A percentile compares a stretch with the other conserved stretches of the same genome.
Conservation (phyloP, 2,888 invertebrate species). For the Pachymerium ferrugineum region DNA sequence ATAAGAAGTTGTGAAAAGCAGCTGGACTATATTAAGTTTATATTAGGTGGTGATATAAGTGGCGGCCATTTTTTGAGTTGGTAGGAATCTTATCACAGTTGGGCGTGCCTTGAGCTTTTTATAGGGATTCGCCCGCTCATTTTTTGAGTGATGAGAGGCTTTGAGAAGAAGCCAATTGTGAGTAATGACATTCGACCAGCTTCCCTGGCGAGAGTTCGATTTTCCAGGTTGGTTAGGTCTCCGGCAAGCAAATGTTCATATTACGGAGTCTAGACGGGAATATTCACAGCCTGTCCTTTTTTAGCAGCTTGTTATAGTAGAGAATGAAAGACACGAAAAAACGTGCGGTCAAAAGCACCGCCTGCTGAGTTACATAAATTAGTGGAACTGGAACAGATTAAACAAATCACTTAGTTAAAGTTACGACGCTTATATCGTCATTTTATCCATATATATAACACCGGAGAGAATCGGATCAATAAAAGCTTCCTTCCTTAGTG, state of each 20-base stretch:
- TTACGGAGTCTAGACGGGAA: conserved; percentile 1
- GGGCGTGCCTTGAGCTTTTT: not conserved
- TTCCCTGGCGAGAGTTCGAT: conserved; percentile 14
- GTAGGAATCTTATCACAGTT: not conserved
- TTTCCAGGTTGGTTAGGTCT: not conserved
- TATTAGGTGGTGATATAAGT: not conserved
- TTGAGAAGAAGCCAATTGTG: conserved; percentile 27
- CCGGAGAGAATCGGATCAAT: not conserved
- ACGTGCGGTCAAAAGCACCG: not conserved
- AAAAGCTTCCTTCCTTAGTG: not conserved
- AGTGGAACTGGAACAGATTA: conserved; percentile 19
- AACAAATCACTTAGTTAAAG: conserved; percentile 27
- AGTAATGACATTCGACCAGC: conserved; percentile 24
- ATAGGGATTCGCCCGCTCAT: conserved; percentile 1
- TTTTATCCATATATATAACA: not conserved
- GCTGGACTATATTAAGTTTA: not conserved
- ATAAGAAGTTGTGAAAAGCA: not conserved
- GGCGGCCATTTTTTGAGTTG: not conserved
- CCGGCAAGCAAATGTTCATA: not conserved
- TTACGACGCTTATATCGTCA: not conserved
- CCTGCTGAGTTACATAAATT: not conserved
- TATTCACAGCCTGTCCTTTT: not conserved
- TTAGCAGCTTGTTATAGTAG: not conserved
- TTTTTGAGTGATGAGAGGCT: conserved; percentile 21
- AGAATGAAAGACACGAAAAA: not conserved